Evolutionary conservation across 2,113 vertebrate species (phyloP).

Genomic region (Garra rufa): DNA sequence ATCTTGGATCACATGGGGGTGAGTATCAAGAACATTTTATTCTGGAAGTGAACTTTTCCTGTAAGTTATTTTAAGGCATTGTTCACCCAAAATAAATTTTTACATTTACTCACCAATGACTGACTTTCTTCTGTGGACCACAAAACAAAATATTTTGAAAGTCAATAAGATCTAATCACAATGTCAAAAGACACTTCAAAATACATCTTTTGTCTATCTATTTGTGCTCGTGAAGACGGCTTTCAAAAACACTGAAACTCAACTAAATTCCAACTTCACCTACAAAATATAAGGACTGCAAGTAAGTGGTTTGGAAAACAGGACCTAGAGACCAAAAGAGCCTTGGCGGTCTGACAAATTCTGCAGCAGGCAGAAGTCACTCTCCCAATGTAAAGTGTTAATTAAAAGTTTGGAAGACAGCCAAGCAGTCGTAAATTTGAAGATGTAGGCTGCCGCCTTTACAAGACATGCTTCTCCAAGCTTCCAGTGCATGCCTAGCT

Average conservation of each 20-base stretch:
- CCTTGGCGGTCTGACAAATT: slow-evolving; percentile 10
- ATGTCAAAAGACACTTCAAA: background rate
- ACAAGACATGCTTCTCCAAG: slow-evolving; percentile 24
- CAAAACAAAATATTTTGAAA: background rate
- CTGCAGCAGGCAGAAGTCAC: slow-evolving; percentile 28
- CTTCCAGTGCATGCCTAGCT: slow-evolving; percentile 10
- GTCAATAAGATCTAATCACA: background rate
- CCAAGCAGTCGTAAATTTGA: slow-evolving; percentile 45
- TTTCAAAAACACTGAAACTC: background rate
- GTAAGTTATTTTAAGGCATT: too few species aligned
- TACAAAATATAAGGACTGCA: background rate
- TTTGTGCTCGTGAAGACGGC: background rate
- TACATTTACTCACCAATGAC: background rate
- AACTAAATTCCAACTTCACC: background rate
- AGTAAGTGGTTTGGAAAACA: background rate
- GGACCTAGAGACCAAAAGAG: background rate
- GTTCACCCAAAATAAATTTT: background rate
- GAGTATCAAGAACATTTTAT: too few species aligned
- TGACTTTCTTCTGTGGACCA: background rate
- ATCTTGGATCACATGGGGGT: too few species aligned
- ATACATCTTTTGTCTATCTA: background rate
- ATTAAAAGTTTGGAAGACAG: slow-evolving; percentile 47
- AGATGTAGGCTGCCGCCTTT: background rate
- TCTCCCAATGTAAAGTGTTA: slow-evolving; percentile 53
- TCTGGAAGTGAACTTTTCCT: too few species aligned